Percentiles rank a stretch among this genome's conserved stretches.
phyloP scores from a whole-genome alignment of 2,888 invertebrate species.

The Ophraella communa region DNA sequence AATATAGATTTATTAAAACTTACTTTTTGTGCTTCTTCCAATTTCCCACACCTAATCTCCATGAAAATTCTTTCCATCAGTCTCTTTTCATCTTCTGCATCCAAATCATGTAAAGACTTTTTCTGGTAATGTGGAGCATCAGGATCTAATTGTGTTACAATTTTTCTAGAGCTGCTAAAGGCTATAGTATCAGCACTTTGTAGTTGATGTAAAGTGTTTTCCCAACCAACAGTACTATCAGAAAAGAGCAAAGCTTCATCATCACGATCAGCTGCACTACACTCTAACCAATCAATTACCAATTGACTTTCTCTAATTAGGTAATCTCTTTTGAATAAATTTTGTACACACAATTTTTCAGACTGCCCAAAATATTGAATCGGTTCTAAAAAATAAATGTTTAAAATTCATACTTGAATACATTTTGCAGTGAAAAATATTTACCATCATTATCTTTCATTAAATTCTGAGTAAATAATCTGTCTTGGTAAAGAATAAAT shows the following conservation, averaged over 20 bases:
- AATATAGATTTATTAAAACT: background rate
- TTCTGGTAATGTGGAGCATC: constrained; percentile 86
- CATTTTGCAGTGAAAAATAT: background rate
- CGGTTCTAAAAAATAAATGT: constrained; percentile 15
- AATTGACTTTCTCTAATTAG: constrained; percentile 75
- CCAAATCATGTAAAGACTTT: constrained; percentile 82
- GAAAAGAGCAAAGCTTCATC: constrained; percentile 74
- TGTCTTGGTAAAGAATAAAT: constrained; percentile 82
- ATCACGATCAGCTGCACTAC: constrained; percentile 69
- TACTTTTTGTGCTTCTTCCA: constrained; percentile 80
- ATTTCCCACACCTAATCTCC: constrained; percentile 84
- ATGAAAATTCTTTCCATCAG: constrained; percentile 70
- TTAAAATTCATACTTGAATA: background rate
- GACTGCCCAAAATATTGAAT: constrained; percentile 60
- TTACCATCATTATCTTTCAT: constrained; percentile 49
- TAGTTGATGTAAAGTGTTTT: constrained; percentile 85
- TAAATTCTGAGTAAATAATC: constrained; percentile 61
- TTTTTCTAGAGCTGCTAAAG: constrained; percentile 65
- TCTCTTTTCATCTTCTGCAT: constrained; percentile 78
- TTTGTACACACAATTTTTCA: constrained; percentile 67
- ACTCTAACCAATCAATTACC: constrained; percentile 92
- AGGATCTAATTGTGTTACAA: constrained; percentile 78
- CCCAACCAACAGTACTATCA: constrained; percentile 86
- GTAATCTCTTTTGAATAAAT: constrained; percentile 65
- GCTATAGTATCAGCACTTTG: constrained; percentile 64